phyloP scores from a whole-genome alignment of 2,797 vertebrate genomes.

The Dallia pectoralis region DNA sequence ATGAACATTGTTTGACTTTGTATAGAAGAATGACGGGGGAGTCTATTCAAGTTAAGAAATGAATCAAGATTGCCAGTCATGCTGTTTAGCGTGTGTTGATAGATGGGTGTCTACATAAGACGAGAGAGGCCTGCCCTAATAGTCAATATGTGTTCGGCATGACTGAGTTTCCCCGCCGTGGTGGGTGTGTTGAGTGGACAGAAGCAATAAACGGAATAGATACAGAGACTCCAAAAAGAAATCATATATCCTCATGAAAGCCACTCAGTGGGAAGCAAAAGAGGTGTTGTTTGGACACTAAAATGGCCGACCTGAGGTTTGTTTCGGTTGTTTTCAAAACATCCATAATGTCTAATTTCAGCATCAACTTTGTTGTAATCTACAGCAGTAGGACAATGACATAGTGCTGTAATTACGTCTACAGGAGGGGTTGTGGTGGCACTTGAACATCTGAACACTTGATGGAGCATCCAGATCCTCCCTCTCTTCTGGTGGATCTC shows the following conservation, averaged over 20 bases:
- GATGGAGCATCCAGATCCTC: not conserved
- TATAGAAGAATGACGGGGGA: constrained; percentile 8
- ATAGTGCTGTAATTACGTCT: not conserved
- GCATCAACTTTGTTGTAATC: no score
- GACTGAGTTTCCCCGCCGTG: constrained; percentile 4
- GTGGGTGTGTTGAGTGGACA: not conserved
- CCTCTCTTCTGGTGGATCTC: not conserved
- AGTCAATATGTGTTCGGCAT: not conserved
- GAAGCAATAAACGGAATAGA: constrained; percentile 2
- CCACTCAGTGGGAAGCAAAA: not conserved
- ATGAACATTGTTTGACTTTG: constrained; percentile 13
- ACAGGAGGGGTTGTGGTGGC: not conserved
- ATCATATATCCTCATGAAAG: not conserved
- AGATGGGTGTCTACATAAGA: not conserved
- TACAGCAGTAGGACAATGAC: not conserved
- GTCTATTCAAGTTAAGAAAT: constrained; percentile 44
- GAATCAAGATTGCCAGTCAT: constrained; percentile 44
- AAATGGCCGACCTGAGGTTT: not conserved
- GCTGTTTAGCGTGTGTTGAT: constrained; percentile 1
- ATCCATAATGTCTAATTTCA: not conserved
- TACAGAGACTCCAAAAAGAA: not conserved
- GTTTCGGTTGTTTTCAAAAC: not conserved
- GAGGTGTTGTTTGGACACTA: not conserved
- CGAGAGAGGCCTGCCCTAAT: not conserved
- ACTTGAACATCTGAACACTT: not conserved